Evolutionary conservation across 2,888 invertebrate genomes (phyloP), one percentile per base, ranked within the genome.

Genomic region (Synanthedon vespiformis): DNA sequence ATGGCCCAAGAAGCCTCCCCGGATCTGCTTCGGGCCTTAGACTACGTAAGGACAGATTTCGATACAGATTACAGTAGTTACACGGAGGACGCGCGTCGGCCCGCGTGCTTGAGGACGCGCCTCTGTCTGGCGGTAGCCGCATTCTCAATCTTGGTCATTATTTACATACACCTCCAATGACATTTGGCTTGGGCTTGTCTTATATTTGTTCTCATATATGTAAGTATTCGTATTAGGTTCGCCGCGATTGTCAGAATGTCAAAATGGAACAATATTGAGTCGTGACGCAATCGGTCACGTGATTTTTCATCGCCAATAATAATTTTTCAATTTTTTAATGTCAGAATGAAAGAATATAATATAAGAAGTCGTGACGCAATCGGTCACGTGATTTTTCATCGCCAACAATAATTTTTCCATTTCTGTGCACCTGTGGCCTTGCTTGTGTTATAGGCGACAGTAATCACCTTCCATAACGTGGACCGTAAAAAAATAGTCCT

Each of bases 81-180:
- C 61, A 61, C 71, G 16, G 74, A 74, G 60, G 70, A 64, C 53
- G 68, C 55, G 41, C 62, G 73, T 12, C 74, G 78, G 48, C 77
- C 78, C 55, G 77, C 78, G 54, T 77, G 80, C 66, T 65, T 87
- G 59, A 76, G 82, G 56, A 80, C 87, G 56, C 64, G 86, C 41
- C 64, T 87, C 41, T 86, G 86, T 62, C 78, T 88, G 49, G 88
- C 87, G 56, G 75, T 88, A 58, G 87, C 88, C 64, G 84, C 88
- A 56, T 80, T 88, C 61, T 88, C 88, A 49, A 70, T 88, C 52
- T 72, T 88, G 63, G 69, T 88, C 60, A 86, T 87, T 74, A 82
- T 86, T 65, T 87, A 86, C 72, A 77, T 87, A 65, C 87, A 87
- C 64, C 69, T 87, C 55, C 86, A 84, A 74, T 87, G 85, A 87